These are phyloP conservation scores for Lutjanus campechanus DNA, from an alignment of 2,797 vertebrate genomes.

Conservation along the genomic window DNA sequence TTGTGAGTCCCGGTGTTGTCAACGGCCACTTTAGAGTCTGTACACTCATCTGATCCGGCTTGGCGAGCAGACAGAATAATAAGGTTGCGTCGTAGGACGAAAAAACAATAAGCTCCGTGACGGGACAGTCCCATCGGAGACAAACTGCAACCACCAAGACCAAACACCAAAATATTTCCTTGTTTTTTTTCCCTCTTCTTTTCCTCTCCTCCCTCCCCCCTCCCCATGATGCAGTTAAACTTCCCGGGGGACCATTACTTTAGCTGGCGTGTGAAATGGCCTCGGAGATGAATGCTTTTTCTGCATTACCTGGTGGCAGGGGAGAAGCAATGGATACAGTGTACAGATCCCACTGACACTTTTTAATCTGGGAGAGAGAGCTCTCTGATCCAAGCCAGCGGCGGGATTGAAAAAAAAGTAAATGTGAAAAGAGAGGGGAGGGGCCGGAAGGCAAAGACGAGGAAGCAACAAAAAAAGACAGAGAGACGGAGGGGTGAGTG, in stretches of 20 bases:
- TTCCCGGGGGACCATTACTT: constrained; percentile 79
- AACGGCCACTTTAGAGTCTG: constrained; percentile 48
- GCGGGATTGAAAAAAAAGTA: constrained; percentile 26
- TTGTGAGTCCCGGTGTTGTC: constrained; percentile 40
- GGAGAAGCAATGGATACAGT: constrained; percentile 73
- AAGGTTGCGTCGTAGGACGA: constrained; percentile 66
- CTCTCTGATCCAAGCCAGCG: constrained; percentile 59
- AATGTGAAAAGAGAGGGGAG: constrained; percentile 34
- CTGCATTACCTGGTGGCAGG: constrained; percentile 76
- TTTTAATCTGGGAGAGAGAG: constrained; percentile 77
- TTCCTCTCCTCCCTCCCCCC: neutral
- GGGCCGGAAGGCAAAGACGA: constrained; percentile 17
- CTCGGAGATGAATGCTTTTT: constrained; percentile 81
- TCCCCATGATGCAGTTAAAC: constrained; percentile 75
- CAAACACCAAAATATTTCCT: constrained; percentile 58
- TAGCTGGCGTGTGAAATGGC: constrained; percentile 79
- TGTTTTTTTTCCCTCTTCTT: neutral
- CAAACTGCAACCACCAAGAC: constrained; percentile 55
- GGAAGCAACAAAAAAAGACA: constrained; percentile 21
- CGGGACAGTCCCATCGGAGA: constrained; percentile 49
- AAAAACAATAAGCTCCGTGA: constrained; percentile 61
- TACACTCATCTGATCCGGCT: constrained; percentile 56
- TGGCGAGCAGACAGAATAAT: constrained; percentile 64
- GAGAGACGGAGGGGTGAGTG: constrained; percentile 24
- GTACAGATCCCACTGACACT: constrained; percentile 53